Evolutionary conservation across 1,140 invertebrate species (phyloP).

Genomic region (Megathymus violae): DNA sequence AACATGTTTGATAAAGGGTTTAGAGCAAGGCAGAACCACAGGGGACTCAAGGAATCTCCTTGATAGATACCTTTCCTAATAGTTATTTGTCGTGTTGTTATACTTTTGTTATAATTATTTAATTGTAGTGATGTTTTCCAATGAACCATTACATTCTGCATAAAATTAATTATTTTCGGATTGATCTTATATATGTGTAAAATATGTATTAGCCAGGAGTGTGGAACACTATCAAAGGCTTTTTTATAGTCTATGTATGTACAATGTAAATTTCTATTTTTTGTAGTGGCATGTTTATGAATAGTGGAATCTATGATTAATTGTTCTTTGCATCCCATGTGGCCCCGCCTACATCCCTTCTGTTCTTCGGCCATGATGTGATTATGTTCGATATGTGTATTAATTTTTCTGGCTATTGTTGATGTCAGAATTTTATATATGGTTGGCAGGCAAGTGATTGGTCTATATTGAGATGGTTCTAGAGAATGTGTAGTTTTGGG

Average conservation of each 20-base stretch:
- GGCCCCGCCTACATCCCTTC: background rate
- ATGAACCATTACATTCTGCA: background rate
- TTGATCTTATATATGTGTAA: slow-evolving; percentile 11
- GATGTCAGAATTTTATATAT: slow-evolving; percentile 8
- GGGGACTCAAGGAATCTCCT: slow-evolving; percentile 32
- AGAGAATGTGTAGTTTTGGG: slow-evolving; percentile 19
- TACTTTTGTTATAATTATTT: background rate
- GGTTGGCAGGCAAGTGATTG: too few species aligned
- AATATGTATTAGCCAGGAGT: too few species aligned
- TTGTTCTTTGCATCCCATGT: too few species aligned
- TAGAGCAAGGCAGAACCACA: slow-evolving; percentile 19
- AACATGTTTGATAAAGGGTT: slow-evolving; percentile 33
- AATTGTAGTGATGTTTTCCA: slow-evolving; percentile 3
- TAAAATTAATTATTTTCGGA: background rate
- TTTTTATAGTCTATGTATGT: slow-evolving; percentile 12
- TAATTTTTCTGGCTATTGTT: background rate
- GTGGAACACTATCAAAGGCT: too few species aligned
- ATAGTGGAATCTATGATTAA: slow-evolving; percentile 6
- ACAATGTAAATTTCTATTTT: slow-evolving; percentile 14
- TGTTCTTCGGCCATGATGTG: slow-evolving; percentile 7
- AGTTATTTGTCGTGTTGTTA: slow-evolving; percentile 4
- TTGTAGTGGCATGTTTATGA: slow-evolving; percentile 2
- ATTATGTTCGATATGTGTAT: background rate
- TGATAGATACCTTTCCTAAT: slow-evolving; percentile 38
- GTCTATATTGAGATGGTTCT: too few species aligned